These are phyloP conservation scores for Drosophila setifemur DNA, from an alignment of 1,140 invertebrate species.

Conservation along the genomic window DNA sequence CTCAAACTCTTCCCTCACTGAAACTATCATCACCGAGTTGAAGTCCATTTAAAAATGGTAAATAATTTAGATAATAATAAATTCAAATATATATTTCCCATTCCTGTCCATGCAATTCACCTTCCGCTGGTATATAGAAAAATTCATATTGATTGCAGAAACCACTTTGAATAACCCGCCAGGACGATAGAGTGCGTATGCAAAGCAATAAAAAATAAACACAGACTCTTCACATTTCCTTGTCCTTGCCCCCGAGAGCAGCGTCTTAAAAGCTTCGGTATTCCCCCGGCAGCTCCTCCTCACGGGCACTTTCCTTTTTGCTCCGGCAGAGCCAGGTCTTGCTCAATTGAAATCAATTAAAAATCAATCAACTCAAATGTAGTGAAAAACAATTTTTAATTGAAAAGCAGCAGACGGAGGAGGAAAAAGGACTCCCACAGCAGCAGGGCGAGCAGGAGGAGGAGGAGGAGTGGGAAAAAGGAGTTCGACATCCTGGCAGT, in stretches of 20 bases:
- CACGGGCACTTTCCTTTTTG: neutral
- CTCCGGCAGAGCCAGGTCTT: constrained; percentile 31
- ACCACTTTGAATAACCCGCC: too few species aligned
- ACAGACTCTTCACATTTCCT: constrained; percentile 22
- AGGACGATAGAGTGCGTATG: constrained; percentile 14
- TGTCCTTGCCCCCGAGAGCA: constrained; percentile 21
- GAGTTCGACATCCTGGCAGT: too few species aligned
- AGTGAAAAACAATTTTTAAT: constrained; percentile 80
- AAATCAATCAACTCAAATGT: constrained; percentile 81
- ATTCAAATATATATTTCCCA: neutral
- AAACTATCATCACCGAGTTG: too few species aligned
- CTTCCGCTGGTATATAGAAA: too few species aligned
- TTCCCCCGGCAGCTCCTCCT: neutral
- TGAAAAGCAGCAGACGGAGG: constrained; percentile 60
- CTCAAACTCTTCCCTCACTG: too few species aligned
- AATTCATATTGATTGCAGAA: too few species aligned
- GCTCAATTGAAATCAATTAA: constrained; percentile 78
- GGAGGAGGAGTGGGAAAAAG: too few species aligned
- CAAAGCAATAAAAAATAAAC: constrained; percentile 7
- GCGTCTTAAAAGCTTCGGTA: constrained; percentile 54
- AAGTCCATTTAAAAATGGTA: too few species aligned
- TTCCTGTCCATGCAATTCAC: too few species aligned
- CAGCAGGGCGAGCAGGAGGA: too few species aligned
- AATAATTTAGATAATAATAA: too few species aligned
- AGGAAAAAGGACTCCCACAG: too few species aligned